Base-by-base conservation (phyloP, 1,140 invertebrate species). In the Dinoponera quadriceps region DNA sequence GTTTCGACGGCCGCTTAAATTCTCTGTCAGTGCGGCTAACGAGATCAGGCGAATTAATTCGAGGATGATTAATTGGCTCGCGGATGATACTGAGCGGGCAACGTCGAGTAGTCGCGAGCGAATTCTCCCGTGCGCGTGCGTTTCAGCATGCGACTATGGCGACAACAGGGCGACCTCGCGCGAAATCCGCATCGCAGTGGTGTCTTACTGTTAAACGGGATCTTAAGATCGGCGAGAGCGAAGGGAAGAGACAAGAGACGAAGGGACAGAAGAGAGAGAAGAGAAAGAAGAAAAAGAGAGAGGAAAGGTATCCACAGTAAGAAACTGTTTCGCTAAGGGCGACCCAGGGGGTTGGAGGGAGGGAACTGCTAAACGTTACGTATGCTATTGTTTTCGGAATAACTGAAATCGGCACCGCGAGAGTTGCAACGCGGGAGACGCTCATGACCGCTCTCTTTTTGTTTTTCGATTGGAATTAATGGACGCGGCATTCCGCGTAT, bases 1-100 rank as follows among this genome's bases (percentile, higher is more conserved):
- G 65, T 80, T 80, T 80, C 75, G 75, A 80, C 65, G 75, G 33
- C 20, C 66, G 75, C 75, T 80, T 80, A 80, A 80, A 80, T 80
- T 80, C 65, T 71, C 65, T 71, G 75, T 80, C 75, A 80, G 63
- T 80, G 33, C 51, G 49, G 75, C 75, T 80, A 80, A 80, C 75
- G 54, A 80, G 75, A 71, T 80, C 51, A 69, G 51, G 75, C 51
- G 54, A 80, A 80, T 80, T 80, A 80, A 80, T 80, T 71, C 51
- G 25, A 9, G 9, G 54, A 71, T 80, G 65, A 80, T 80, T 80
- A 80, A 80, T 80, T 71, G 65, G 33, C 14, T 4, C 18, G 33
- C 33, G 63, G 29, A 69, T 66, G 27, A 77, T 54, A 51, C 33
- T 48, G 60, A 20, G 22, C 22, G 22, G 25, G 20, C 38, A n/a